Evolutionary conservation across 2,797 vertebrate genomes (phyloP), one percentile per base, ranked within the genome.

Genomic region (Oceanodroma leucorhoa): DNA sequence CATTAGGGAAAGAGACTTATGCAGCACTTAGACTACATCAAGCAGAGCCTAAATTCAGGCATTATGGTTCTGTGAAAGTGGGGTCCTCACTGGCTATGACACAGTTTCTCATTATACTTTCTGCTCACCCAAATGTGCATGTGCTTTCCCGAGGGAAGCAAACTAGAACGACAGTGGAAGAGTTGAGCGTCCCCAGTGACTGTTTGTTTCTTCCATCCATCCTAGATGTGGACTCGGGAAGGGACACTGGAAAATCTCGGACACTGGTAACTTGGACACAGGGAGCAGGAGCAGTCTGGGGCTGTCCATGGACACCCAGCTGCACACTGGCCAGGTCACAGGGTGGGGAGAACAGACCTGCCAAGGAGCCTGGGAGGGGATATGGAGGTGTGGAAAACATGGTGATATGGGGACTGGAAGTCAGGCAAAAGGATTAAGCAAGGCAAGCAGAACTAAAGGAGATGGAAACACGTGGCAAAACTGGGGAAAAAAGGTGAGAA

Each of bases 401-500:
- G 13, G 5, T 15, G 7, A 26, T 54, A 51, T 5, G 14, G 27
- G 6, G 3, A 38, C n/a, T 66, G 27, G 30, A 86, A 72, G 11
- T 11, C 54, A 50, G 7, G 8, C 6, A 27, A 86, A 87, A 81
- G 32, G 7, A 34, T 5, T 13, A 81, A 86, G 5, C 11, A 71
- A 83, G 22, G 17, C 22, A 83, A 86, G 21, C 5, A 71, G n/a
- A 88, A 48, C 10, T 67, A 58, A 54, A 36, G 32, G 4, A 87
- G 19, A 38, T 16, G 27, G 17, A 85, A 58, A 73, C 3, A 62
- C 24, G 4, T 8, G 18, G n/a, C 7, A 84, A 79, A 89, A 72
- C 1, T 82, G 30, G 6, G 15, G 27, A 3, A 8, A n/a, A 32
- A 38, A 6, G 2, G 1, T n/a, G 5, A 23, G 15, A 18, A 7